phyloP scores from a whole-genome alignment of 2,888 invertebrate genomes.

The Cenopis cana region DNA sequence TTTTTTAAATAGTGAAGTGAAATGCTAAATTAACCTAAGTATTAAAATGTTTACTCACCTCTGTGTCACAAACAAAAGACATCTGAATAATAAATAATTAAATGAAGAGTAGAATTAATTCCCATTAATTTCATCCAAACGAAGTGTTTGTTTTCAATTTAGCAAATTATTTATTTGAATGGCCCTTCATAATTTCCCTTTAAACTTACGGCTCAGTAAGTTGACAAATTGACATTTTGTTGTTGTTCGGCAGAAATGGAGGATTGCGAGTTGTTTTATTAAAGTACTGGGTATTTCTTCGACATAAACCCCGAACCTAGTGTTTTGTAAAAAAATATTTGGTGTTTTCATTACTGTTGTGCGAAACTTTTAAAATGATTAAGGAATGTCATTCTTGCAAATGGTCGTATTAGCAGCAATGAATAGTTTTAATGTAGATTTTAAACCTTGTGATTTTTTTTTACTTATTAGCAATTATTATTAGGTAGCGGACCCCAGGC shows the following conservation, averaged over 20 bases:
- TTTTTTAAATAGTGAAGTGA: not conserved
- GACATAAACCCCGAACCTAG: not conserved
- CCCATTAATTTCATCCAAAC: conserved; percentile 24
- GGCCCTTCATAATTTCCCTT: conserved; percentile 27
- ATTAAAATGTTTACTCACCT: not conserved
- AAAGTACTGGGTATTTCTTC: not conserved
- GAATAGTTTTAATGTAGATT: too few species aligned
- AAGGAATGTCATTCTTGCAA: too few species aligned
- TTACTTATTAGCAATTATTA: too few species aligned
- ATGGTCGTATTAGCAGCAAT: too few species aligned
- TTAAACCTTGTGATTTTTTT: too few species aligned
- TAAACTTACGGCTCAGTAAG: conserved; percentile 39
- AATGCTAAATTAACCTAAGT: not conserved
- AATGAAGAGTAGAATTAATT: conserved; percentile 29
- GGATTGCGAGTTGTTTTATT: not conserved
- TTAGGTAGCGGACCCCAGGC: too few species aligned
- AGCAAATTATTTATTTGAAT: conserved; percentile 24
- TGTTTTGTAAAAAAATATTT: not conserved
- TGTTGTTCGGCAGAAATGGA: conserved; percentile 27
- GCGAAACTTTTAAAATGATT: too few species aligned
- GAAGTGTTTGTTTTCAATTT: conserved; percentile 32
- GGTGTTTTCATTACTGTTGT: too few species aligned
- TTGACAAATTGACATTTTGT: conserved; percentile 46
- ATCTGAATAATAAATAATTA: conserved; percentile 13
- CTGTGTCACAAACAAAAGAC: not conserved